phyloP scores from a whole-genome alignment of 2,113 vertebrate genomes.

The Mustela lutreola region DNA sequence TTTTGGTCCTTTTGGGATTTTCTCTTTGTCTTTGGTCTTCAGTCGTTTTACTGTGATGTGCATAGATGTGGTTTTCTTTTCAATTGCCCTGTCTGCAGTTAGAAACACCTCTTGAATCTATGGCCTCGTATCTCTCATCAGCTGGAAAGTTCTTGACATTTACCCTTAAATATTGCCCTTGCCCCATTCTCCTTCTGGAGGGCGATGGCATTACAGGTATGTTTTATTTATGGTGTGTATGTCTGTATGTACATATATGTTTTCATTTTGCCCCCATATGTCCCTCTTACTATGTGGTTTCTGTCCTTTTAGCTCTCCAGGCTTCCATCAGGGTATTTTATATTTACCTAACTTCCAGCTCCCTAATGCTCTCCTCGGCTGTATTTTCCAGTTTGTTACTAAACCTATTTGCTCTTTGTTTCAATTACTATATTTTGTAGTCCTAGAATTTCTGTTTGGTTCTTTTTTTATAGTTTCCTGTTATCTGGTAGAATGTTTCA shows the following conservation, averaged over 20 bases:
- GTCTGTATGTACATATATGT: background rate
- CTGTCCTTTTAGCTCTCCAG: background rate
- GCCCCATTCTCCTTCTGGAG: background rate
- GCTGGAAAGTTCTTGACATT: background rate
- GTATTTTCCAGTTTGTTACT: background rate
- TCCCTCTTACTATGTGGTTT: background rate
- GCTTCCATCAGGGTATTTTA: background rate
- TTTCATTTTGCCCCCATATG: background rate
- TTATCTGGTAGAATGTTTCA: background rate
- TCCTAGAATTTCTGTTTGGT: slow-evolving; percentile 38
- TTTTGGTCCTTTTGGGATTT: background rate
- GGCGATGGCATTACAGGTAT: background rate
- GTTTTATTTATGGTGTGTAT: background rate
- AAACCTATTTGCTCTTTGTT: background rate
- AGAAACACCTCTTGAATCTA: background rate
- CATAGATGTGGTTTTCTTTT: background rate
- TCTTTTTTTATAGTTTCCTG: background rate
- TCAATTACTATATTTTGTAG: background rate
- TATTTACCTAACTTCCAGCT: background rate
- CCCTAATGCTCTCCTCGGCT: background rate
- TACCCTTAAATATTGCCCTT: background rate
- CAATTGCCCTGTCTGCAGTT: background rate
- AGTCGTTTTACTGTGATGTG: background rate
- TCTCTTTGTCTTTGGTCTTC: slow-evolving; percentile 13
- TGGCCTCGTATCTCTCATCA: slow-evolving; percentile 8